phyloP scores from a whole-genome alignment of 92 coral and sea anemone genomes.

The Palythoa caribaeorum region DNA sequence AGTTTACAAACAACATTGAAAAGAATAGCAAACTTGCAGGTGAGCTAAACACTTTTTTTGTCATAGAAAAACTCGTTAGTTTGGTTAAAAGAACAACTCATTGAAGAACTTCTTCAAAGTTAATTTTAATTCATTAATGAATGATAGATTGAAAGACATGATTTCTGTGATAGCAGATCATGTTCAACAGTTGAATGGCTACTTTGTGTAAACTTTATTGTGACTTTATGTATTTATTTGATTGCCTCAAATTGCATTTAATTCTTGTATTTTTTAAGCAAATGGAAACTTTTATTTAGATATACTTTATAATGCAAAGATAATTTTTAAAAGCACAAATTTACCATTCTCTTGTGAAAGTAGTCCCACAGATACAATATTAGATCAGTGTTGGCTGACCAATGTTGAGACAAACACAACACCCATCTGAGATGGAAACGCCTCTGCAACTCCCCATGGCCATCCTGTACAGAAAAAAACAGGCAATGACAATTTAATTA shows the following conservation, averaged over 20 bases:
- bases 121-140: no score
- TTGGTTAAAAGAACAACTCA: no score
- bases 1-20: no score
- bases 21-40: no score
- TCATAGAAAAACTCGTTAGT: no score
- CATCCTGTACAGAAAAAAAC: conserved; percentile 53
- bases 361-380: conserved; percentile 95
- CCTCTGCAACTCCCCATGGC: conserved; percentile 76
- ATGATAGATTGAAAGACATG: no score
- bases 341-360: conserved; percentile 92
- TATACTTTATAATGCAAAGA: neutral
- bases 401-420: conserved; percentile 78
- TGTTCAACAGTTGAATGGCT: neutral
- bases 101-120: no score
- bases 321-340: no score
- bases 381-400: conserved; percentile 93
- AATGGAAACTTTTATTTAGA: neutral
- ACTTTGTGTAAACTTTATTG: neutral
- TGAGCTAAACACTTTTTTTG: no score
- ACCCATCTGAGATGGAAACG: conserved; percentile 86
- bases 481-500: neutral
- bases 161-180: no score
- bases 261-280: neutral
- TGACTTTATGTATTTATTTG: neutral
- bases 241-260: no score